phyloP scores from a whole-genome alignment of 2,888 invertebrate genomes.

The Leptinotarsa juncta region DNA sequence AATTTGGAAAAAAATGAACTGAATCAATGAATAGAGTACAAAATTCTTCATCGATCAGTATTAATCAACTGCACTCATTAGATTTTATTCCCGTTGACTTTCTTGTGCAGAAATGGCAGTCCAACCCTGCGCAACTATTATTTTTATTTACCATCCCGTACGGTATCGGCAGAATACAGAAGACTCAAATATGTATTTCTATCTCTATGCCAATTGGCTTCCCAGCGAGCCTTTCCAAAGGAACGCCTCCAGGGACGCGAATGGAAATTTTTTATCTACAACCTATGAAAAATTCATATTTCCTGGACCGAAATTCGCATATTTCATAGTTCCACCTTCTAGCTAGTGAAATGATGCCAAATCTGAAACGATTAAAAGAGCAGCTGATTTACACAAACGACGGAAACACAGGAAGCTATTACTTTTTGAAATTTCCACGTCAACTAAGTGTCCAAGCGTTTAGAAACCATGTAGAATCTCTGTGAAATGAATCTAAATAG shows the following conservation, averaged over 20 bases:
- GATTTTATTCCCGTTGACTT: too few relatives aligned
- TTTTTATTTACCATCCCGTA: conserved; percentile 5
- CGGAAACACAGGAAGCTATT: too few relatives aligned
- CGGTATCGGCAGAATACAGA: conserved; percentile 19
- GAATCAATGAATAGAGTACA: too few relatives aligned
- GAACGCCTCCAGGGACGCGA: conserved; percentile 14
- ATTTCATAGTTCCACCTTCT: conserved; percentile 16
- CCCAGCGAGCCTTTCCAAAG: conserved; percentile 11
- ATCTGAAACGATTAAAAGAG: not conserved
- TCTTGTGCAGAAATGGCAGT: not conserved
- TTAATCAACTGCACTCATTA: too few relatives aligned
- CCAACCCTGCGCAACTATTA: conserved; percentile 2
- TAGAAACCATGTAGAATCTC: too few relatives aligned
- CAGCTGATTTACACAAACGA: not conserved
- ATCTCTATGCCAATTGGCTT: conserved; percentile 20
- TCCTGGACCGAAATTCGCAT: conserved; percentile 19
- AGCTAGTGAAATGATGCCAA: not conserved
- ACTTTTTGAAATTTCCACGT: too few relatives aligned
- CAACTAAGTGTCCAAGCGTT: too few relatives aligned
- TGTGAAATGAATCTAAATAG: too few relatives aligned
- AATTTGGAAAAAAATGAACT: too few relatives aligned
- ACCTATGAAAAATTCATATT: conserved; percentile 18
- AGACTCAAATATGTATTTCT: conserved; percentile 21
- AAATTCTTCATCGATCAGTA: too few relatives aligned
- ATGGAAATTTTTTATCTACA: conserved; percentile 15